phyloP scores from a whole-genome alignment of 1,140 invertebrate species.

The Eurytemora carolleeae region DNA sequence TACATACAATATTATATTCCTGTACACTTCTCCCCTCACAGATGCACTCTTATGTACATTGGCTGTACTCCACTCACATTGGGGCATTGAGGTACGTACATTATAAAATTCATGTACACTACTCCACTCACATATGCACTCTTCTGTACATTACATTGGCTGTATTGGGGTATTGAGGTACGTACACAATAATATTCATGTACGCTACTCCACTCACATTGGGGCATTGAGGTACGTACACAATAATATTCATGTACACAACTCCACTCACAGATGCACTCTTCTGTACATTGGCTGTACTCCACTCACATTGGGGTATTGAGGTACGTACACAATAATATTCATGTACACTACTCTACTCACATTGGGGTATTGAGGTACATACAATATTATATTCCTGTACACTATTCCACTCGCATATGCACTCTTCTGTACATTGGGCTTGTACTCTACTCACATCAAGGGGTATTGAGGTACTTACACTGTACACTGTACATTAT shows the following conservation, averaged over 20 bases:
- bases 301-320: no score
- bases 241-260: no score
- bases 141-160: conserved; percentile 37
- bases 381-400: conserved; percentile 41
- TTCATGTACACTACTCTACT: conserved; percentile 39
- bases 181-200: no score
- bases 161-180: conserved; percentile 38
- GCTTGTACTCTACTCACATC: no score
- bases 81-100: conserved; percentile 30
- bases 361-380: no score
- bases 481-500: no score
- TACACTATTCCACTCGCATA: conserved; percentile 41
- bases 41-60: conserved; percentile 41
- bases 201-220: no score
- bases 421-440: conserved; percentile 36
- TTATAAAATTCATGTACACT: conserved; percentile 38
- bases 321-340: conserved; percentile 42
- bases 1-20: conserved; percentile 36
- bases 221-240: no score
- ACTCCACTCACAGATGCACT: no score
- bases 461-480: no score
- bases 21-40: conserved; percentile 36
- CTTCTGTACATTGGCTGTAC: no score
- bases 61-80: conserved; percentile 47
- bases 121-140: conserved; percentile 39